Conservation (phyloP, 2,113 vertebrate genomes). For the Tachuris rubrigastra region DNA sequence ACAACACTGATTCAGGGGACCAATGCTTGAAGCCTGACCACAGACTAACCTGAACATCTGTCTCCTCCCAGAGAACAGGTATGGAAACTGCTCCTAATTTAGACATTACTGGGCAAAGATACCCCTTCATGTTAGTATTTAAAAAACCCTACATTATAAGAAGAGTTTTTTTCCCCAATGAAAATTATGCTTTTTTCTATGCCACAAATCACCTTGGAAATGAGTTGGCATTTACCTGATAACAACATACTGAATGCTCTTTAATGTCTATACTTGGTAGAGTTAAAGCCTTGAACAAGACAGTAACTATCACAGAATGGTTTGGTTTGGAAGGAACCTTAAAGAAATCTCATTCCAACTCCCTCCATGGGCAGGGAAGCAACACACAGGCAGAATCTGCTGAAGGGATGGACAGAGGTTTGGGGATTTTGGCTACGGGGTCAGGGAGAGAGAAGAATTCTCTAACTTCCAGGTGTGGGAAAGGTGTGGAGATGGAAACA, state of each 20-base stretch:
- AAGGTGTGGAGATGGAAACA: accelerated
- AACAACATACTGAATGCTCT: not conserved
- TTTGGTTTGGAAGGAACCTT: not conserved
- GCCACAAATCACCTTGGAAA: not conserved
- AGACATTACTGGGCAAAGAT: not conserved
- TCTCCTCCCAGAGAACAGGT: not conserved
- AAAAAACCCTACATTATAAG: not conserved
- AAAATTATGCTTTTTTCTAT: not conserved
- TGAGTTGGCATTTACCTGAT: not conserved
- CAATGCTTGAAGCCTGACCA: not conserved
- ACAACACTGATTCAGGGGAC: not conserved
- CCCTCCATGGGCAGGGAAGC: not conserved
- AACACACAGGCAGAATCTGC: not conserved
- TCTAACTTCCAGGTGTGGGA: not conserved
- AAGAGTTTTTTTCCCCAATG: not conserved
- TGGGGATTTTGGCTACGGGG: not conserved
- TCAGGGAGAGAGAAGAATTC: not conserved
- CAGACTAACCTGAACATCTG: too few species aligned
- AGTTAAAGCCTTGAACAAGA: not conserved
- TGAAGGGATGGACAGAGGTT: not conserved
- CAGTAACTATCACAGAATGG: not conserved
- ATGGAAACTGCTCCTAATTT: not conserved
- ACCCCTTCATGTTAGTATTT: not conserved
- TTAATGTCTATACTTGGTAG: not conserved
- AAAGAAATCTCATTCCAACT: not conserved